Evolutionary conservation across 2,113 vertebrate species (phyloP).

Genomic region (Naja naja): DNA sequence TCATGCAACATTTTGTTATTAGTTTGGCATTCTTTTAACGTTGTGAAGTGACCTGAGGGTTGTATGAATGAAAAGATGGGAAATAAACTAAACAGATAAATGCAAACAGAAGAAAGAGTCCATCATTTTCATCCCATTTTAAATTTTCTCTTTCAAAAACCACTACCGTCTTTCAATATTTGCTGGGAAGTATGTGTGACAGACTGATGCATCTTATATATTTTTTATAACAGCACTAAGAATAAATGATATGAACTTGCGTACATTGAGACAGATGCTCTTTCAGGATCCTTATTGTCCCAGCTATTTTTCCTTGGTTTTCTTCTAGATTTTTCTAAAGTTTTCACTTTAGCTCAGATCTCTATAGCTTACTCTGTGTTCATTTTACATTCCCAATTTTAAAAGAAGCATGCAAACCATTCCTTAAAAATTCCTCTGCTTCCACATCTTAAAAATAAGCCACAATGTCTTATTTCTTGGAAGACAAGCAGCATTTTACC

Average conservation of each 20-base stretch:
- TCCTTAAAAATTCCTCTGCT: background rate
- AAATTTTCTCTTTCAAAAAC: background rate
- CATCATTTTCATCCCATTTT: background rate
- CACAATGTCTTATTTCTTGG: background rate
- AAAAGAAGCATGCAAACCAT: background rate
- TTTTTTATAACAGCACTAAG: rapidly evolving
- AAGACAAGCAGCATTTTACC: background rate
- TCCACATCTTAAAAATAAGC: background rate
- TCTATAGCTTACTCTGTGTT: background rate
- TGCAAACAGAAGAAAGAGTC: background rate
- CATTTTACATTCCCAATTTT: background rate
- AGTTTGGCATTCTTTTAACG: background rate
- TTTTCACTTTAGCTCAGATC: background rate
- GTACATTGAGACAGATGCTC: rapidly evolving
- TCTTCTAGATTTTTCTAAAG: background rate
- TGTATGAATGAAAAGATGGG: background rate
- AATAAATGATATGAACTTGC: background rate
- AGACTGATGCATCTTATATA: background rate
- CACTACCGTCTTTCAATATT: background rate
- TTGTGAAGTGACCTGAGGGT: background rate
- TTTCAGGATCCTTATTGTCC: background rate
- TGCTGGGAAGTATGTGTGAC: background rate
- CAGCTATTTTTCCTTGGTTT: background rate
- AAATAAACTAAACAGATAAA: background rate
- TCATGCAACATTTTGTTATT: background rate